Conservation (phyloP, 2,888 invertebrate genomes). For the Acanthosepion lycidas region DNA sequence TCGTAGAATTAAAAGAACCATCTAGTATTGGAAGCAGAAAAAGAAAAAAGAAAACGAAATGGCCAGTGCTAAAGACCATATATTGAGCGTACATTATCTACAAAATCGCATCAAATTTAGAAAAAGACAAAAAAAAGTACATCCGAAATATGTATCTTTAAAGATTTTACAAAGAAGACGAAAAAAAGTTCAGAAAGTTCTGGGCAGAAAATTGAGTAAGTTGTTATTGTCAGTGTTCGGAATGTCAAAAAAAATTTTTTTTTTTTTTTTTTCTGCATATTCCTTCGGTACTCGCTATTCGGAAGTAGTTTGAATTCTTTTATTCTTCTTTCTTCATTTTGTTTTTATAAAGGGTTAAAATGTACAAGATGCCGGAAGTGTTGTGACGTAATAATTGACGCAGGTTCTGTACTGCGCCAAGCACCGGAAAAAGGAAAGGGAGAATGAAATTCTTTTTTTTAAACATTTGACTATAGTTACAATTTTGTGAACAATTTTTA, state of each 20-base stretch:
- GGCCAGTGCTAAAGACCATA: background rate
- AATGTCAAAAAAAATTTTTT: background rate
- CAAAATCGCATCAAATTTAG: conserved; percentile 15
- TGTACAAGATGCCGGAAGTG: conserved; percentile 4
- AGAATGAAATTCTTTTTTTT: background rate
- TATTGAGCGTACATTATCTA: background rate
- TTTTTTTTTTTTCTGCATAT: background rate
- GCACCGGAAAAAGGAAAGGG: background rate
- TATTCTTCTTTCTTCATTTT: background rate
- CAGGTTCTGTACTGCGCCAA: background rate
- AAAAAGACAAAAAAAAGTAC: background rate
- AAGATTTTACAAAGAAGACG: background rate
- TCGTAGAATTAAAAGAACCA: background rate
- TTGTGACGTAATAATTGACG: background rate
- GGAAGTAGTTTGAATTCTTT: background rate
- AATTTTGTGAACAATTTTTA: background rate
- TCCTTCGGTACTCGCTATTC: background rate
- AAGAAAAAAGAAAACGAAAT: background rate
- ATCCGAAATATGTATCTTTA: background rate
- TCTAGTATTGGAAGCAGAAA: background rate
- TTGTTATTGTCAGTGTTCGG: background rate
- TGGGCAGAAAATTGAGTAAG: background rate
- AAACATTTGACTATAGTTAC: background rate
- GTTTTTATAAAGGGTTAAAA: background rate
- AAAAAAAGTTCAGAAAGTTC: background rate